A percentile compares a stretch with the other conserved stretches of the same genome.
Evolutionary conservation across 2,113 vertebrate genomes (phyloP).

Genomic region (Cephalopterus ornatus): DNA sequence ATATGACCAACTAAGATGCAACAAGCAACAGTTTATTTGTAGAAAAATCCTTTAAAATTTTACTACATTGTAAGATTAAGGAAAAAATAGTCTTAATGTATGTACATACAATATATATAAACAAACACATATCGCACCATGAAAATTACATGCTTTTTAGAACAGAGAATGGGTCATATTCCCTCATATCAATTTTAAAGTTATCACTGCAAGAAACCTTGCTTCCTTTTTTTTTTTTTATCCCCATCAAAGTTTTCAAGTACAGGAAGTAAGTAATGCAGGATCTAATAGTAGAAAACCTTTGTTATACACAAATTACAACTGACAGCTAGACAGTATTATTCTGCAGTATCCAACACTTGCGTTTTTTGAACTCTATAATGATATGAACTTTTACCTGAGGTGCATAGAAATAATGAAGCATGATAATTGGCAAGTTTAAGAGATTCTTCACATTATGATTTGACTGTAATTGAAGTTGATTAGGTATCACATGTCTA

Average conservation of each 20-base stretch:
- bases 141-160: conserved; percentile 76
- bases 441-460: conserved; percentile 40
- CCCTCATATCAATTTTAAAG: conserved; percentile 67
- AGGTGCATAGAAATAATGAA: conserved; percentile 63
- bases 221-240: conserved; percentile 66
- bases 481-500: conserved; percentile 17
- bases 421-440: conserved; percentile 34
- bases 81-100: conserved; percentile 81
- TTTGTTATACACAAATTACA: conserved; percentile 61
- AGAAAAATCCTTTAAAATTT: conserved; percentile 71
- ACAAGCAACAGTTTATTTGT: conserved; percentile 79
- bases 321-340: conserved; percentile 40
- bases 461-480: conserved; percentile 38
- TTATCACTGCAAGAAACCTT: conserved; percentile 65
- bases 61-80: conserved; percentile 74
- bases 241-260: conserved; percentile 72
- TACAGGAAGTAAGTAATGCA: conserved; percentile 70
- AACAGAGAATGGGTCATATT: conserved; percentile 67
- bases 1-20: conserved; percentile 40
- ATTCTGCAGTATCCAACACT: conserved; percentile 40
- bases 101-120: conserved; percentile 73
- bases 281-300: conserved; percentile 64
- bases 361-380: conserved; percentile 22
- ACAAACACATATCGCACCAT: conserved; percentile 68
- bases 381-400: conserved; percentile 72